Evolutionary conservation across 2,888 invertebrate species (phyloP).

Genomic region (Andrena minutula): DNA sequence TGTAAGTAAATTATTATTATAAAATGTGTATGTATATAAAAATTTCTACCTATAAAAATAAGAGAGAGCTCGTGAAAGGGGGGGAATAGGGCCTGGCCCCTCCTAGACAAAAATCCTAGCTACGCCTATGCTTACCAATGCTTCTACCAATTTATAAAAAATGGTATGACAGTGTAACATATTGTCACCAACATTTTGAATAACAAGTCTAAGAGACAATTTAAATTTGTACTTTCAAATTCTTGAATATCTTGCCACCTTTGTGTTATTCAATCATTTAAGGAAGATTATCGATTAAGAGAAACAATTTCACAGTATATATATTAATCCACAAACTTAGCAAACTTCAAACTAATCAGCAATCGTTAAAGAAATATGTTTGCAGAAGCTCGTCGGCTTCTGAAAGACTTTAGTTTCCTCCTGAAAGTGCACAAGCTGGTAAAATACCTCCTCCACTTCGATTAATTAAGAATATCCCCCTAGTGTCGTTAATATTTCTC

Average conservation of each 20-base stretch:
- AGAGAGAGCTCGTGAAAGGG: no score
- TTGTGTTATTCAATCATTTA: neutral
- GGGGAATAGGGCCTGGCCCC: no score
- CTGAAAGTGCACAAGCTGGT: conserved; percentile 71
- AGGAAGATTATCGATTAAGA: conserved; percentile 2
- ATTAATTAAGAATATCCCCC: neutral
- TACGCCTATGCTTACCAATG: no score
- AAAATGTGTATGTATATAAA: no score
- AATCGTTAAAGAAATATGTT: conserved; percentile 1
- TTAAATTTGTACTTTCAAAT: neutral
- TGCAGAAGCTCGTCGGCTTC: conserved; percentile 17
- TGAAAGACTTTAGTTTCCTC: conserved; percentile 67
- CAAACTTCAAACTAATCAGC: neutral
- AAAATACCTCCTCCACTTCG: neutral
- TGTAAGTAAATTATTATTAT: no score
- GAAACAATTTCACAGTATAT: conserved; percentile 10
- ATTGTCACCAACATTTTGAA: neutral
- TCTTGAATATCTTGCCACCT: neutral
- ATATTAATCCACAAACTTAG: neutral
- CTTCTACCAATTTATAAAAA: neutral
- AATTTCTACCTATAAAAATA: no score
- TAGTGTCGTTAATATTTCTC: neutral
- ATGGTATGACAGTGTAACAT: neutral
- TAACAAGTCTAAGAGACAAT: neutral
- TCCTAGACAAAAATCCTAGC: no score